phyloP scores from a whole-genome alignment of 1,140 invertebrate genomes.

The Euura saliciscinereae region DNA sequence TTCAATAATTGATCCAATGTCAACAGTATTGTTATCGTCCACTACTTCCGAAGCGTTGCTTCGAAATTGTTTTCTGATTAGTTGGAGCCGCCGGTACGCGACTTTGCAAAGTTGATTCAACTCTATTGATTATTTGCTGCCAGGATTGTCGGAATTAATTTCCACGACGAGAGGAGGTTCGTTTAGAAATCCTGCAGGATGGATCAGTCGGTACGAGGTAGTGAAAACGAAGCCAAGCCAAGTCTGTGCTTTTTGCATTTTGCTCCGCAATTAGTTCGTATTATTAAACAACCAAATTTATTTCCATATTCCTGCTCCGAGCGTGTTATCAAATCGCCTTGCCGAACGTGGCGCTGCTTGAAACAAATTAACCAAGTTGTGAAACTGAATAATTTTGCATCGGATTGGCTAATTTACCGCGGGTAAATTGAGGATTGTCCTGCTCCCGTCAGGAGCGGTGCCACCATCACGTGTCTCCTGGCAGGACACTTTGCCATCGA shows the following conservation, averaged over 20 bases:
- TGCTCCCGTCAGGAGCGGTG: neutral
- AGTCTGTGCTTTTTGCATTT: neutral
- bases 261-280: neutral
- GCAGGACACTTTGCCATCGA: neutral
- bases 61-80: too few species aligned
- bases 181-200: neutral
- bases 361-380: neutral
- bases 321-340: neutral
- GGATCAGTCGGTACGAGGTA: neutral
- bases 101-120: too few species aligned
- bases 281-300: constrained; percentile 6
- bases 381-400: neutral
- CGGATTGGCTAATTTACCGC: neutral
- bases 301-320: neutral
- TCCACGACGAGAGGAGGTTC: neutral
- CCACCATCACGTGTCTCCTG: neutral
- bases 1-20: too few species aligned
- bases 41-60: too few species aligned
- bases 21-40: too few species aligned
- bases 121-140: too few species aligned
- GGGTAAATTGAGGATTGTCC: neutral
- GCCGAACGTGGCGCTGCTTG: neutral
- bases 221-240: neutral
- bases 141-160: too few species aligned
- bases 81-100: too few species aligned